Evolutionary conservation across 2,888 invertebrate species (phyloP).

Genomic region (Leistus spinibarbis): DNA sequence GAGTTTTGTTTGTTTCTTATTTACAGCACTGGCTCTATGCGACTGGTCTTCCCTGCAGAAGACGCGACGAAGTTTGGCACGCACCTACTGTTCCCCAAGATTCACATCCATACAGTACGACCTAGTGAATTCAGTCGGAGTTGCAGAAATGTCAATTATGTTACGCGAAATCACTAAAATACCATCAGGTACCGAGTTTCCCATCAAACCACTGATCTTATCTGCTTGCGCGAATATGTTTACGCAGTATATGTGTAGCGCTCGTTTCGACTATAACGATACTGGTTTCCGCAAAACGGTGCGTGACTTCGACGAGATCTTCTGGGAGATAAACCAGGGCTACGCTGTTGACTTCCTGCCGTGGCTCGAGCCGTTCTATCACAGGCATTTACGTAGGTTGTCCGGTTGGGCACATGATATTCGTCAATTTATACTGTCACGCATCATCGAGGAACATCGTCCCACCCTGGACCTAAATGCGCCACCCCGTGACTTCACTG

Average conservation of each 20-base stretch:
- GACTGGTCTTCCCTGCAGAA: slow-evolving; percentile 87
- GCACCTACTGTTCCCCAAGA: slow-evolving; percentile 81
- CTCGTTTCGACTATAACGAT: slow-evolving; percentile 73
- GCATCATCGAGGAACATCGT: slow-evolving; percentile 69
- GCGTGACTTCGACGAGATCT: slow-evolving; percentile 79
- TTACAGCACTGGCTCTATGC: slow-evolving; percentile 82
- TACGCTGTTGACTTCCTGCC: slow-evolving; percentile 87
- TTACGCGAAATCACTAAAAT: slow-evolving; percentile 61
- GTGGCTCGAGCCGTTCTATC: slow-evolving; percentile 77
- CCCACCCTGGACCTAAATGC: slow-evolving; percentile 63
- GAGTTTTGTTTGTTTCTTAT: slow-evolving; percentile 48
- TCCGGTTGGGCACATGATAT: slow-evolving; percentile 73
- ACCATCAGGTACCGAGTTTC: slow-evolving; percentile 55
- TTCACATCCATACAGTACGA: slow-evolving; percentile 74
- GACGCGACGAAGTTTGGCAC: slow-evolving; percentile 75
- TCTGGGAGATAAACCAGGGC: slow-evolving; percentile 91
- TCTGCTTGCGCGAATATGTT: slow-evolving; percentile 85
- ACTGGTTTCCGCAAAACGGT: slow-evolving; percentile 71
- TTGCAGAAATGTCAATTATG: slow-evolving; percentile 68
- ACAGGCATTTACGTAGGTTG: slow-evolving; percentile 69
- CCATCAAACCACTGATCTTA: slow-evolving; percentile 72
- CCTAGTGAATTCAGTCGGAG: slow-evolving; percentile 73
- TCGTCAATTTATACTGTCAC: slow-evolving; percentile 73
- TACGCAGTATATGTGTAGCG: slow-evolving; percentile 84
- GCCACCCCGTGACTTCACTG: slow-evolving; percentile 78